phyloP scores from a whole-genome alignment of 2,888 invertebrate genomes.

The Mesorhabditis belari region DNA sequence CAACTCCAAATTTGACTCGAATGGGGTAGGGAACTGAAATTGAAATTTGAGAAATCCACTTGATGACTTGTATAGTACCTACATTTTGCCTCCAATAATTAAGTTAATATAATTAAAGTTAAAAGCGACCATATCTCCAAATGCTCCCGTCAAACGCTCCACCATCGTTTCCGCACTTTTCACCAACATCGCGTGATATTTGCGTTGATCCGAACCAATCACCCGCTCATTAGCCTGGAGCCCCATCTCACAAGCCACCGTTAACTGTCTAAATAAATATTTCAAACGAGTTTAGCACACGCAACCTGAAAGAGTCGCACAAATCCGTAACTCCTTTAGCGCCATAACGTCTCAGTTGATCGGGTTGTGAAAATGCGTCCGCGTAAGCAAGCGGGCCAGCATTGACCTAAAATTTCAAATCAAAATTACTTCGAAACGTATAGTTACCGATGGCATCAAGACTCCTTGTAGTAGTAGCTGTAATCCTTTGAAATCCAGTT shows the following conservation, averaged over 20 bases:
- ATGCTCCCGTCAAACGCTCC: conserved; percentile 44
- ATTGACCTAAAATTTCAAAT: conserved; percentile 60
- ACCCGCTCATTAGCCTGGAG: conserved; percentile 80
- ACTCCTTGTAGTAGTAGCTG: conserved; percentile 69
- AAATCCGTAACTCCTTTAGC: conserved; percentile 35
- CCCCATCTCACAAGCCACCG: conserved; percentile 81
- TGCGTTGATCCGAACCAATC: conserved; percentile 78
- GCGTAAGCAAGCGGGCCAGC: conserved; percentile 93
- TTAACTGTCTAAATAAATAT: conserved; percentile 72
- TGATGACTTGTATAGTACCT: no score
- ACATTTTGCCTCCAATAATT: no score
- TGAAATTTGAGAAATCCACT: no score
- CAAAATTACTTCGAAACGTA: neutral
- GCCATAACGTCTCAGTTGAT: conserved; percentile 50
- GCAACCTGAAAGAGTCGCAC: conserved; percentile 37
- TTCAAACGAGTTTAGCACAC: neutral
- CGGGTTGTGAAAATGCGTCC: conserved; percentile 73
- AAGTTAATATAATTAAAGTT: no score
- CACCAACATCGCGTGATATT: conserved; percentile 77
- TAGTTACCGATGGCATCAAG: conserved; percentile 48
- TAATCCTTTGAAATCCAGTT: conserved; percentile 81
- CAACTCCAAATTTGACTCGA: no score
- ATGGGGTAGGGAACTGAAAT: no score
- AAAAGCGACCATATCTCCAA: conserved; percentile 37
- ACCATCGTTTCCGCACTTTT: conserved; percentile 42